Evolutionary conservation across 1,140 invertebrate genomes (phyloP).

Genomic region (Dendroctonus valens): DNA sequence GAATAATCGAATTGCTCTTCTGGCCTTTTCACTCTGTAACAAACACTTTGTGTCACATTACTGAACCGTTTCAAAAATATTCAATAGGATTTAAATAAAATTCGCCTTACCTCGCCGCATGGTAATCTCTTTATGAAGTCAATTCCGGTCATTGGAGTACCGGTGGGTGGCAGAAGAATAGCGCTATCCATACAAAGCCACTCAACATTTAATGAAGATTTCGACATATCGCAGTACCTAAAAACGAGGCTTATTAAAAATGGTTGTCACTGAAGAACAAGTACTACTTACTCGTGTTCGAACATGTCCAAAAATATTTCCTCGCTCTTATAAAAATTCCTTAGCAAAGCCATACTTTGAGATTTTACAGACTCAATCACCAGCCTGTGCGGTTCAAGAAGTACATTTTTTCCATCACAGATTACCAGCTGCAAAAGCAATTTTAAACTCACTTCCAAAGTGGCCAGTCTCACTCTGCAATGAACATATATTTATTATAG

Average conservation of each 20-base stretch:
- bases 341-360: constrained; percentile 80
- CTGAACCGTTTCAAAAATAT: too few species aligned
- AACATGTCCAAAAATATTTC: constrained; percentile 99
- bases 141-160: constrained; percentile 94
- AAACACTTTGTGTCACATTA: neutral
- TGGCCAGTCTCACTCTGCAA: constrained; percentile 80
- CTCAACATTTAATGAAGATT: constrained; percentile 85
- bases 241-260: constrained; percentile 14
- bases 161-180: constrained; percentile 92
- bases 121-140: constrained; percentile 92
- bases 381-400: constrained; percentile 65
- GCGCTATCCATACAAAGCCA: constrained; percentile 96
- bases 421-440: constrained; percentile 62
- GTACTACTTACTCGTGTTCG: constrained; percentile 83
- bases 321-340: constrained; percentile 96
- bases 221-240: constrained; percentile 83
- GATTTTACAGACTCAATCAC: constrained; percentile 77
- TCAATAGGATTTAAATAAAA: too few species aligned
- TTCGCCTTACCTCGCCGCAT: constrained; percentile 79
- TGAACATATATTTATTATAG: neutral
- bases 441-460: constrained; percentile 83
- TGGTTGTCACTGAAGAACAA: neutral
- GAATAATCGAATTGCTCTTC: constrained; percentile 91
- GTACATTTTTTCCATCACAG: constrained; percentile 54
- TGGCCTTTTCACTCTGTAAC: constrained; percentile 83